Base-by-base conservation (phyloP, 2,888 invertebrate genomes). In the Dicyrtoma fusca region DNA sequence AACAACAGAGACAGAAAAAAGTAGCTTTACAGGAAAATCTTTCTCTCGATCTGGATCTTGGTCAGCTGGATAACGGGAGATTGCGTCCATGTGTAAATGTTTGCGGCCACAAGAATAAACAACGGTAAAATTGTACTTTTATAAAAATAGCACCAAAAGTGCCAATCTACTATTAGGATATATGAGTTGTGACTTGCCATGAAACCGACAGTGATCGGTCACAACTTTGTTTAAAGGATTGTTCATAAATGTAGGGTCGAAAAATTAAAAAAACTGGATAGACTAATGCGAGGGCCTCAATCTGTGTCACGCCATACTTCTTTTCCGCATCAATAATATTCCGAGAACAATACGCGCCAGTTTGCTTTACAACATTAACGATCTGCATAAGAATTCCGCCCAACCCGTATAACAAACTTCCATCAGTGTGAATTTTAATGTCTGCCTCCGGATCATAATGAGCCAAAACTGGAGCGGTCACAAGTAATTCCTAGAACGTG, bases 61-160 rank as follows among this genome's bases (percentile, higher is more conserved):
- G 8, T 14, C 26, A 26, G 25, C 59, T 11, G 59, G 59, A 49
- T 23, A 25, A 47, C 83, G 72, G 0, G 82, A 83, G 3, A 84
- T 74, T 0, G 80, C 77, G 68, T 85, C 84, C 0, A 83, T 84
- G 3, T 84, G 76, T 1, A 26, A 21, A 47, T 80, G 78, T 6
- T 61, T n/a, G 4, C 23, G 23, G 4, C 80, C 80, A 21, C 62
- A 71, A 75, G 0, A n/a, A 49, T 77, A 74, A 4, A 21, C 14
- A 11, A 79, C 68, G 11, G 66, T 63, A 47, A 69, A 79, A 26
- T 74, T 64, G 44, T 74, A 79, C 14, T 47, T 59, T 65, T 79
- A 77, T 13, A 80, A 21, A 1, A 17, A 53, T 17, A 78, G 34
- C 1, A 70, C 44, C 79, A 76, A 75, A 0, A 75, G 66, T 23